Base-by-base conservation (phyloP, 2,888 invertebrate species). In the Caenorhabditis zanzibari region DNA sequence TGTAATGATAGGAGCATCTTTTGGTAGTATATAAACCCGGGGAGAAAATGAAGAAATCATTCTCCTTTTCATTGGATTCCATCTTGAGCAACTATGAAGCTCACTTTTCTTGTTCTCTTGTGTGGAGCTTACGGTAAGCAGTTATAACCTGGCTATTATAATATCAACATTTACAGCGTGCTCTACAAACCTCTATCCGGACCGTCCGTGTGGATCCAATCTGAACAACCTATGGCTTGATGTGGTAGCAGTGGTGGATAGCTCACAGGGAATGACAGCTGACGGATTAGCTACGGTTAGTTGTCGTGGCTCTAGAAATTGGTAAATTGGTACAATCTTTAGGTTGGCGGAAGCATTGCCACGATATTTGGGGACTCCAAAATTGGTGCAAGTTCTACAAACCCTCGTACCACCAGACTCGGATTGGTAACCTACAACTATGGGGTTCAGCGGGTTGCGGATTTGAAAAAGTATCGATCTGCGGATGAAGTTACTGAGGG, bases 401-500 rank as follows among this genome's bases (percentile, higher is more conserved):
- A 54, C 2, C 66, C 66, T 16, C 35, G 52, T 6, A 61, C 49
- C 10, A 69, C 63, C 12, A 56, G 81, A 16, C 32, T 81, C 16
- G 59, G 68, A 41, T 1, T 81, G 0, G 81, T 81, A 26, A 68
- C 74, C 5, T 81, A 81, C 16, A 63, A 59, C 49, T 4, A 16
- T 5, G 22, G 9, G 16, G 56, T 10, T 7, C 12, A 14, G 10
- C 12, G 6, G 6, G 26, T n/a, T 58, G 28, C 32, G 2, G 7
- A 32, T 6, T n/a, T 58, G 10, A 24, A 24, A 7, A 2, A 59
- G 16, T 16, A 24, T 32, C 32, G 24, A 10, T 19, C 35, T 1
- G 7, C 41, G 16, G 9, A 22, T 14, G 19, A 32, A 35, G 5
- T 32, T n/a, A 19, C n/a, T 2, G 1, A 41, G 10, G 14, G 12